Evolutionary conservation across 1,140 invertebrate genomes (phyloP), one percentile per base, ranked within the genome.

Genomic region (Alviniconcha marisindica): DNA sequence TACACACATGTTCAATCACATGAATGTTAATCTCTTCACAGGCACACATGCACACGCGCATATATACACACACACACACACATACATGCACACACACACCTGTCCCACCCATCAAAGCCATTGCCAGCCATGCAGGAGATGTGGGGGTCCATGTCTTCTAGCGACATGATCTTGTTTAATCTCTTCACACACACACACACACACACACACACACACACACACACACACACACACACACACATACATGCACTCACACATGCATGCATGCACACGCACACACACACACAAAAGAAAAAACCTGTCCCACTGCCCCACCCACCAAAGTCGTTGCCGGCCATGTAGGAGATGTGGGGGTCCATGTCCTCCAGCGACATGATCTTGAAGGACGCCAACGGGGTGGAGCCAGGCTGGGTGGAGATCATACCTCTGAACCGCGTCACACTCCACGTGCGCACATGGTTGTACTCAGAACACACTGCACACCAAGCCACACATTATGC

Each of bases 391-490:
- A 99, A 96, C 3, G 98, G 97, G 21, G 97, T 98, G 1, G 98
- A 98, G 5, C 98, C 98, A 0, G 98, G 98, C 92, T 99, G 98
- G 1, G 98, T 99, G 10, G 97, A 99, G 56, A 99, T 98, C 98
- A 99, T 95, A 24, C 95, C 95, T 66, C 98, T 94, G 91, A 99
- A 99, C 85, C 98, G 95, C 0, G 97, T 99, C 21, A 99, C 97
- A 77, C 96, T 96, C 98, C 98, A 99, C 80, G 97, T 98, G 78
- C 98, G 94, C 10, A 99, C 98, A 93, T 99, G 98, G 94, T 99
- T 99, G 91, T 99, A 99, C 92, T 99, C 98, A 87, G 97, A 97
- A 93, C 98, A 99, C 0, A 99, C 98, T 94, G 84, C 51, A 66
- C n/a, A n/a, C n/a, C n/a, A n/a, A n/a, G n/a, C n/a, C n/a, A n/a